Conservation (phyloP, 1,140 invertebrate genomes). For the Bombus polaris region DNA sequence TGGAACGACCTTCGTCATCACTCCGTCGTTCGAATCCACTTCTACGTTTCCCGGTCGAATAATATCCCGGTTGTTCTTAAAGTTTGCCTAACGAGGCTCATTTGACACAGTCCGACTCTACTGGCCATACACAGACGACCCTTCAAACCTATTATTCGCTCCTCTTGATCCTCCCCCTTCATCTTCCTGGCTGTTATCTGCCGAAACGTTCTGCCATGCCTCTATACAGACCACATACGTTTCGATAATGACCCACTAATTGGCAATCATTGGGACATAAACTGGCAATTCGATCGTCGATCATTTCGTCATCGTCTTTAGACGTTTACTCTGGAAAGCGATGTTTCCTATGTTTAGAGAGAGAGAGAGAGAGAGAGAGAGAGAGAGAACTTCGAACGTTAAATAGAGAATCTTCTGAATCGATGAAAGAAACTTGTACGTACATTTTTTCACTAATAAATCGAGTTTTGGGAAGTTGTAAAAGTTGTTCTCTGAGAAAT, state of each 20-base stretch:
- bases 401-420: not conserved
- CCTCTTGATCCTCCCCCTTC: not conserved
- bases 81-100: constrained; percentile 73
- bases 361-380: not conserved
- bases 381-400: not conserved
- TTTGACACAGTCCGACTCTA: constrained; percentile 51
- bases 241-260: constrained; percentile 63
- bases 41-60: constrained; percentile 43
- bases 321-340: constrained; percentile 9
- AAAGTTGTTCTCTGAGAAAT: not conserved
- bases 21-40: constrained; percentile 26
- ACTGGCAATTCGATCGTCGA: not conserved
- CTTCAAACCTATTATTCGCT: constrained; percentile 53
- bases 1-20: constrained; percentile 24
- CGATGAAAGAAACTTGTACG: not conserved
- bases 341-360: not conserved
- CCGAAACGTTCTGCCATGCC: constrained; percentile 37
- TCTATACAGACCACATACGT: constrained; percentile 27
- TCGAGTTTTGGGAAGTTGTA: not conserved
- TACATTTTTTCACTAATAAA: too few species aligned
- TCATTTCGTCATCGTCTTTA: constrained; percentile 28
- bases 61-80: constrained; percentile 52
- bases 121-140: constrained; percentile 9
- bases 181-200: constrained; percentile 7
- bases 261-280: constrained; percentile 53